Conservation (phyloP, 2,113 vertebrate species). For the Corythaeola cristata region DNA sequence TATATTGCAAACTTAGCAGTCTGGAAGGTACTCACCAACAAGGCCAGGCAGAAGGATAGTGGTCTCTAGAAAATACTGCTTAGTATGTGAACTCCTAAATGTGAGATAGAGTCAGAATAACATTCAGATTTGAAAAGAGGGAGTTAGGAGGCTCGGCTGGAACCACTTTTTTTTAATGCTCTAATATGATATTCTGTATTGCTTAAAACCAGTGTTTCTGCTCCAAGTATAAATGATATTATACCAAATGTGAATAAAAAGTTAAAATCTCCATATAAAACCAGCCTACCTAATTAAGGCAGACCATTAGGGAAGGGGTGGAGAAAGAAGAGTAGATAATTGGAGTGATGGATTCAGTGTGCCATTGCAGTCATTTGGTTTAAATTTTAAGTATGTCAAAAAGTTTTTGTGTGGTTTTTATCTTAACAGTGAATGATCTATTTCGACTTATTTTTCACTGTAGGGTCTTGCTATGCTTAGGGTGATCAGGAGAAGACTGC, state of each 20-base stretch:
- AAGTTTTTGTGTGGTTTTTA: neutral
- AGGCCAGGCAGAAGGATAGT: neutral
- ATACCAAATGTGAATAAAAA: neutral
- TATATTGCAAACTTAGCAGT: neutral
- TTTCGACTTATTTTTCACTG: neutral
- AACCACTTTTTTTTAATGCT: neutral
- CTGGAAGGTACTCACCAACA: neutral
- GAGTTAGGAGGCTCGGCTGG: neutral
- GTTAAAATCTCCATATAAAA: neutral
- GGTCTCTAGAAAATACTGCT: neutral
- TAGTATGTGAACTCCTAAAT: neutral
- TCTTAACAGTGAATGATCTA: neutral
- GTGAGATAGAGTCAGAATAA: neutral
- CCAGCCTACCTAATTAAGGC: neutral
- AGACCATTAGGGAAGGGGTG: neutral
- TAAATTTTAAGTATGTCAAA: neutral
- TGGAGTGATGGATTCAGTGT: neutral
- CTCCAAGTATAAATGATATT: neutral
- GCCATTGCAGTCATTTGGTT: neutral
- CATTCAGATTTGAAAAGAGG: neutral
- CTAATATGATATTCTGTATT: neutral
- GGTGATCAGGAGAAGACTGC: neutral
- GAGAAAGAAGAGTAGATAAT: neutral
- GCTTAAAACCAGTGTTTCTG: neutral
- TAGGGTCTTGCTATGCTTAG: neutral